Conservation (phyloP, 2,888 invertebrate species). For the Diadegma fenestrale region DNA sequence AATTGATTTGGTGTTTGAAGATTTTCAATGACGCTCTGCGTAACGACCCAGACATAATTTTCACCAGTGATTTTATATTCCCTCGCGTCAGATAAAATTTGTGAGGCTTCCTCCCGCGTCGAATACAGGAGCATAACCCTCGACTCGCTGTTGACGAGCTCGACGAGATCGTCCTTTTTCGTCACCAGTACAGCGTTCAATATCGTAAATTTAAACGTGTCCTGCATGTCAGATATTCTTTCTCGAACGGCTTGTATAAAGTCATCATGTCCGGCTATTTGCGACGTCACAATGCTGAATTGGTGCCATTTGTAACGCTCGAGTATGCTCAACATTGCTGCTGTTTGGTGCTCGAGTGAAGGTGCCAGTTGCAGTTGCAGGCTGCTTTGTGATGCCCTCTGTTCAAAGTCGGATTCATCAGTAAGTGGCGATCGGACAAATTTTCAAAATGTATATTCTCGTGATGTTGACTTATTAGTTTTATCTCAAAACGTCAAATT, state of each 20-base stretch:
- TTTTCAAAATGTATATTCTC: not conserved
- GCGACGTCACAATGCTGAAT: slow-evolving; percentile 96
- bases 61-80: slow-evolving; percentile 93
- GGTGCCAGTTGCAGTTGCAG: slow-evolving; percentile 97
- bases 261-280: slow-evolving; percentile 97
- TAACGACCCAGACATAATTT: slow-evolving; percentile 98
- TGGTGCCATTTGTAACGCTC: slow-evolving; percentile 98
- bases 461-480: not conserved
- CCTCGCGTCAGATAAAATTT: slow-evolving; percentile 91
- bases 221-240: slow-evolving; percentile 93
- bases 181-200: slow-evolving; percentile 94
- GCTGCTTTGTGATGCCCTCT: slow-evolving; percentile 93
- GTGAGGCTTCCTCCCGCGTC: slow-evolving; percentile 94
- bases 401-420: slow-evolving; percentile 61
- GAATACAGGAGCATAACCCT: slow-evolving; percentile 97
- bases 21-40: slow-evolving; percentile 96
- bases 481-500: not conserved
- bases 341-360: slow-evolving; percentile 97
- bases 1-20: slow-evolving; percentile 91
- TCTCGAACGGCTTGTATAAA: slow-evolving; percentile 97
- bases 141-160: slow-evolving; percentile 95
- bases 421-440: not conserved
- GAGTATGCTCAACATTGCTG: slow-evolving; percentile 97
- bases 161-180: slow-evolving; percentile 90
- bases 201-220: slow-evolving; percentile 92